A percentile compares a stretch with the other conserved stretches of the same genome.
phyloP scores from a whole-genome alignment of 2,113 vertebrate species.

The Neolamprologus hecqui region DNA sequence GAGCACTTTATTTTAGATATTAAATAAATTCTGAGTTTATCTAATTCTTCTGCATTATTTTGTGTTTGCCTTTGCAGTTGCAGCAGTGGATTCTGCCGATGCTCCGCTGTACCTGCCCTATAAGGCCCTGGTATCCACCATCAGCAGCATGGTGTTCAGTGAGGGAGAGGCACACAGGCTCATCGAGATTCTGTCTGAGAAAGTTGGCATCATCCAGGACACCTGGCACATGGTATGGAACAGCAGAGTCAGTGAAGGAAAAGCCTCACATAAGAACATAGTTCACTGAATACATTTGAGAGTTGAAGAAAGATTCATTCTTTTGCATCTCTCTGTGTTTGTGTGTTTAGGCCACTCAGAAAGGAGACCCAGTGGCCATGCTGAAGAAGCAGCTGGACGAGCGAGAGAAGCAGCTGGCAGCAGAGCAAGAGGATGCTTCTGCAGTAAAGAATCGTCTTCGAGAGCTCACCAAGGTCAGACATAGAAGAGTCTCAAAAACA shows the following conservation, averaged over 20 bases:
- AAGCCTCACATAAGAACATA: background rate
- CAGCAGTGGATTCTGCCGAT: slow-evolving; percentile 55
- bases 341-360: slow-evolving; percentile 80
- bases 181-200: slow-evolving; percentile 88
- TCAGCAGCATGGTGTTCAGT: slow-evolving; percentile 85
- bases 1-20: background rate
- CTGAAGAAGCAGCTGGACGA: slow-evolving; percentile 92
- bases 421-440: slow-evolving; percentile 79
- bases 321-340: background rate
- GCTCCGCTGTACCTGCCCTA: slow-evolving; percentile 81
- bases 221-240: slow-evolving; percentile 85
- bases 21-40: background rate
- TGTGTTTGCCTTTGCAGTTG: slow-evolving; percentile 15
- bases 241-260: background rate
- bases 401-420: slow-evolving; percentile 81
- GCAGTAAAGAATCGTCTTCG: slow-evolving; percentile 79
- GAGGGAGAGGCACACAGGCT: slow-evolving; percentile 85
- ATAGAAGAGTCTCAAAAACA: background rate
- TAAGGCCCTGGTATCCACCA: slow-evolving; percentile 80
- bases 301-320: background rate
- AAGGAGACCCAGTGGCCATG: slow-evolving; percentile 81
- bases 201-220: slow-evolving; percentile 80
- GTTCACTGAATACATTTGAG: background rate
- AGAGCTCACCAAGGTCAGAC: slow-evolving; percentile 82
- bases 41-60: background rate